Percentiles rank a stretch among this genome's conserved stretches.
These are phyloP conservation scores for Nemotelus nigrinus DNA, from an alignment of 2,888 invertebrate species.

Conservation along the genomic window DNA sequence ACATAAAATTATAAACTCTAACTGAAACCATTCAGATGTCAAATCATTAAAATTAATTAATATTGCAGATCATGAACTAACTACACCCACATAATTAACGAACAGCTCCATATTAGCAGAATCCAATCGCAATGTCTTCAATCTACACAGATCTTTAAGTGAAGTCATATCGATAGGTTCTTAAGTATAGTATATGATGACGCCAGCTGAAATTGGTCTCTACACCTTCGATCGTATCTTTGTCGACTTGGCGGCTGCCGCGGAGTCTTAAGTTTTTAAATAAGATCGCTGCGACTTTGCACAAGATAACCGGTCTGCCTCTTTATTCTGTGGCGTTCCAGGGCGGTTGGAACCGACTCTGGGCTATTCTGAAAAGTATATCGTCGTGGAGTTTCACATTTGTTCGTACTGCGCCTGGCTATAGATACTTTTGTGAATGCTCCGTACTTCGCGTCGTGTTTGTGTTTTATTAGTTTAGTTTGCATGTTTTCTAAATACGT, in stretches of 20 bases:
- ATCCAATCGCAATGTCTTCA: too few relatives aligned
- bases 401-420: neutral
- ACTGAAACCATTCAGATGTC: too few relatives aligned
- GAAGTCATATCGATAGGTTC: too few relatives aligned
- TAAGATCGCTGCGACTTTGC: neutral
- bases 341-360: neutral
- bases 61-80: too few relatives aligned
- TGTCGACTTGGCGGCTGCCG: slow-evolving; percentile 11
- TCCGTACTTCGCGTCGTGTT: neutral
- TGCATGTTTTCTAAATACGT: slow-evolving; percentile 1
- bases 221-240: slow-evolving; percentile 19
- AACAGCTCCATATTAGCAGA: too few relatives aligned
- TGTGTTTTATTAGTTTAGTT: slow-evolving; percentile 32
- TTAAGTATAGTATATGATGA: slow-evolving; percentile 23
- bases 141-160: slow-evolving; percentile 15
- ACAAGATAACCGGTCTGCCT: slow-evolving; percentile 33
- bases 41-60: too few relatives aligned
- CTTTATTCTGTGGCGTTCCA: neutral
- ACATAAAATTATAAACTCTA: too few relatives aligned
- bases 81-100: too few relatives aligned
- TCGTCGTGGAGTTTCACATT: neutral
- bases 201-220: slow-evolving; percentile 35
- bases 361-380: too few relatives aligned
- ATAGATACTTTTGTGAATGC: neutral
- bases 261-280: neutral